Evolutionary conservation across 2,113 vertebrate genomes (phyloP).

Genomic region (Nycticebus coucang): DNA sequence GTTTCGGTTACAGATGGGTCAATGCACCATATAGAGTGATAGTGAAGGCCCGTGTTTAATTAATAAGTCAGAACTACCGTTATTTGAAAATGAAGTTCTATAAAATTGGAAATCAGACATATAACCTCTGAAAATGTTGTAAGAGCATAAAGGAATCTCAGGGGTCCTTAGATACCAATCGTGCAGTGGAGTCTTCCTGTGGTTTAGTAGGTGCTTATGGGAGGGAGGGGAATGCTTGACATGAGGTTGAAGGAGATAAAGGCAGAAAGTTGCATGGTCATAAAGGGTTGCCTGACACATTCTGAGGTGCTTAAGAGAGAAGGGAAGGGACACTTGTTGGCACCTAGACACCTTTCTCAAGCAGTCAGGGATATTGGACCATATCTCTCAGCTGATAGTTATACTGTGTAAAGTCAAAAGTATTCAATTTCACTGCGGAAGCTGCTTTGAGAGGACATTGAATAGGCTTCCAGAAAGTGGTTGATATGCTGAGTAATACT

Average conservation of each 20-base stretch:
- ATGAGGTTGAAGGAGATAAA: not conserved
- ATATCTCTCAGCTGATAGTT: not conserved
- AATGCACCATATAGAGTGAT: not conserved
- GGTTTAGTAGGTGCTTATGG: not conserved
- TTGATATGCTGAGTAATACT: not conserved
- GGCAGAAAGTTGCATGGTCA: not conserved
- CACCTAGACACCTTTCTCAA: not conserved
- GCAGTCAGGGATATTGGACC: not conserved
- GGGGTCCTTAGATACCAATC: not conserved
- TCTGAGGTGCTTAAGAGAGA: not conserved
- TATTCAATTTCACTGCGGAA: not conserved
- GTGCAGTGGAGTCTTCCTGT: not conserved
- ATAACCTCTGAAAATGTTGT: not conserved
- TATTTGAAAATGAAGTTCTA: not conserved
- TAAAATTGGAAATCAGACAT: slow-evolving; percentile 31
- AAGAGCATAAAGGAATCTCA: not conserved
- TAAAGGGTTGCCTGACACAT: not conserved
- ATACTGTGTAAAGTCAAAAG: not conserved
- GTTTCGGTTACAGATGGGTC: not conserved
- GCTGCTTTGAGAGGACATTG: slow-evolving; percentile 16
- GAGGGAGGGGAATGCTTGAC: not conserved
- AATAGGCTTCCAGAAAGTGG: slow-evolving; percentile 20
- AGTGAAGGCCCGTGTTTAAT: slow-evolving; percentile 10
- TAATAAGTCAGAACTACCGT: not conserved
- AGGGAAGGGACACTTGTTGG: not conserved